Percentiles rank a stretch among this genome's conserved stretches.
Conservation (phyloP, 2,113 vertebrate genomes). For the Eclectus roratus region DNA sequence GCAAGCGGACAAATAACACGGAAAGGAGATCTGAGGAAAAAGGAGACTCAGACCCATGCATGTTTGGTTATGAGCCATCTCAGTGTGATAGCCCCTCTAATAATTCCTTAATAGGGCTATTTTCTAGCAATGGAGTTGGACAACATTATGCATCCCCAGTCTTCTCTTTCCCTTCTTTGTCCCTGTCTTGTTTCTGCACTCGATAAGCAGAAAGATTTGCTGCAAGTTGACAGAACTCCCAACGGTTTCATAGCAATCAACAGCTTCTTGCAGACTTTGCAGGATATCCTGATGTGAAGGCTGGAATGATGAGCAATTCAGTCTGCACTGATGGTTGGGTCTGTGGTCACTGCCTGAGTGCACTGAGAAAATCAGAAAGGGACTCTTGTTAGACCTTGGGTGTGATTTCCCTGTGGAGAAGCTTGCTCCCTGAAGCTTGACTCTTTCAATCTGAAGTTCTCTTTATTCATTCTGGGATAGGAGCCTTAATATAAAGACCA, state of each 20-base stretch:
- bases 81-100: background rate
- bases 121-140: background rate
- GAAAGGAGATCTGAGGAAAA: background rate
- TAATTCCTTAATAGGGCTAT: background rate
- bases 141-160: background rate
- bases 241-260: background rate
- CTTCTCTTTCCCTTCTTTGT: background rate
- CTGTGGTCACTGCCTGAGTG: background rate
- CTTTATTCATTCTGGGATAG: background rate
- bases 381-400: background rate
- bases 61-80: background rate
- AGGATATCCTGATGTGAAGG: background rate
- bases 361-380: background rate
- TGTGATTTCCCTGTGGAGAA: background rate
- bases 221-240: background rate
- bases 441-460: background rate
- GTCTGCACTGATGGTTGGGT: fast-evolving
- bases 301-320: background rate
- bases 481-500: background rate
- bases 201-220: background rate
- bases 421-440: background rate
- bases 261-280: background rate
- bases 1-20: background rate
- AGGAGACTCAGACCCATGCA: background rate
- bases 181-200: background rate